These are phyloP conservation scores for Trilocha varians DNA, from an alignment of 2,888 invertebrate genomes.

Conservation along the genomic window DNA sequence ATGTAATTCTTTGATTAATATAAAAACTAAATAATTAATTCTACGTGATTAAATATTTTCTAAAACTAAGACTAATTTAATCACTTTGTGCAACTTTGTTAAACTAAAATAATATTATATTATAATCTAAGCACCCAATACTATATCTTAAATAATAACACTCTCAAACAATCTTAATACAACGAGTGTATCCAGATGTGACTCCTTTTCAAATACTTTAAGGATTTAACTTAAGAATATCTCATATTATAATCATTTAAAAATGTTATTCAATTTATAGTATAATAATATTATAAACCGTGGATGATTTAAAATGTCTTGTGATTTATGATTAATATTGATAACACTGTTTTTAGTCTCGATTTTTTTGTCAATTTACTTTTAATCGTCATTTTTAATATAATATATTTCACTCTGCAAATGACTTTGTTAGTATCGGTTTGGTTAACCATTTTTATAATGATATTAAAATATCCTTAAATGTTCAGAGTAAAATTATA, in stretches of 20 bases:
- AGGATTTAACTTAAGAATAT: no score
- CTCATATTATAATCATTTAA: no score
- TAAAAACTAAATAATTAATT: slow-evolving; percentile 3
- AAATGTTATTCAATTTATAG: no score
- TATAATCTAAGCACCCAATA: slow-evolving; percentile 2
- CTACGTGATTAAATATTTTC: slow-evolving; percentile 2
- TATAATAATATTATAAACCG: no score
- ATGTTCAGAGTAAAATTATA: no score
- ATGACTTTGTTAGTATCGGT: no score
- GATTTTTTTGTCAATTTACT: background rate
- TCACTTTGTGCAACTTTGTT: slow-evolving; percentile 56
- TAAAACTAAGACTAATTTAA: slow-evolving; percentile 4
- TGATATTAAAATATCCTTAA: no score
- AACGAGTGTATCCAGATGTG: slow-evolving; percentile 39
- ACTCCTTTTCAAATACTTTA: slow-evolving; percentile 10
- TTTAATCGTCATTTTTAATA: background rate
- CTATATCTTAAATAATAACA: slow-evolving; percentile 4
- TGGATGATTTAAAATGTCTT: no score
- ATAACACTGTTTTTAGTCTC: no score
- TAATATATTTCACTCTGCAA: no score
- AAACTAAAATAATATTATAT: background rate
- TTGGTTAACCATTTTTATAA: no score
- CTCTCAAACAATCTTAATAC: slow-evolving; percentile 43
- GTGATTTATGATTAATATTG: no score
- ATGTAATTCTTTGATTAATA: background rate